These are phyloP conservation scores for Tiliqua scincoides DNA, from an alignment of 2,113 vertebrate genomes.

Conservation along the genomic window DNA sequence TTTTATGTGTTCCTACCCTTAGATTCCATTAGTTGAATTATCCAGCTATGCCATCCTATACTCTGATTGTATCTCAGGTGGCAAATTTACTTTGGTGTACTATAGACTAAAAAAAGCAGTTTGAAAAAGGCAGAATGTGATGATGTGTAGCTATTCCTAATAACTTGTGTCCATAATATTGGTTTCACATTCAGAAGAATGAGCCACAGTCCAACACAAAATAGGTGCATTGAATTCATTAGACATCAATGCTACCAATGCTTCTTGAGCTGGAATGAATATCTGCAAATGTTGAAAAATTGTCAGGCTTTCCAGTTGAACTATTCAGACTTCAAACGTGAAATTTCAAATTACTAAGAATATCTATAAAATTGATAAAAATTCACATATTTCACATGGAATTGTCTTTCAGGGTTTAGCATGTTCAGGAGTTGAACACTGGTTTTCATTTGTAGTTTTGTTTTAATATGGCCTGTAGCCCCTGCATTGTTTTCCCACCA, in stretches of 20 bases:
- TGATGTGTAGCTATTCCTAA: background rate
- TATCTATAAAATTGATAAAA: too few species aligned
- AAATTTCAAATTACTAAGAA: background rate
- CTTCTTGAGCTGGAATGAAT: background rate
- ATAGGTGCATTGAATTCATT: background rate
- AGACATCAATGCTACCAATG: background rate
- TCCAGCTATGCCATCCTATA: background rate
- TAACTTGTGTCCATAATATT: constrained; percentile 8
- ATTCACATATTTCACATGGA: background rate
- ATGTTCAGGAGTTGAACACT: too few species aligned
- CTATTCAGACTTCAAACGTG: background rate
- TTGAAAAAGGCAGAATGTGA: background rate
- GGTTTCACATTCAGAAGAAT: background rate
- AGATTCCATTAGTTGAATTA: background rate
- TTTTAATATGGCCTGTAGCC: too few species aligned
- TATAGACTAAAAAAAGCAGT: background rate
- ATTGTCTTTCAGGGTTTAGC: background rate
- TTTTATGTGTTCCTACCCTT: background rate
- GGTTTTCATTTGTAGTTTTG: too few species aligned
- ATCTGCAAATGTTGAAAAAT: background rate
- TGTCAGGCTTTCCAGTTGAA: background rate
- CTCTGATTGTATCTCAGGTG: rapidly evolving
- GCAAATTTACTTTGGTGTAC: background rate
- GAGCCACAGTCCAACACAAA: background rate
- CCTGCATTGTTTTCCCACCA: too few species aligned